Base-by-base conservation (phyloP, 2,888 invertebrate species). In the Lordiphosa fenestrarum region DNA sequence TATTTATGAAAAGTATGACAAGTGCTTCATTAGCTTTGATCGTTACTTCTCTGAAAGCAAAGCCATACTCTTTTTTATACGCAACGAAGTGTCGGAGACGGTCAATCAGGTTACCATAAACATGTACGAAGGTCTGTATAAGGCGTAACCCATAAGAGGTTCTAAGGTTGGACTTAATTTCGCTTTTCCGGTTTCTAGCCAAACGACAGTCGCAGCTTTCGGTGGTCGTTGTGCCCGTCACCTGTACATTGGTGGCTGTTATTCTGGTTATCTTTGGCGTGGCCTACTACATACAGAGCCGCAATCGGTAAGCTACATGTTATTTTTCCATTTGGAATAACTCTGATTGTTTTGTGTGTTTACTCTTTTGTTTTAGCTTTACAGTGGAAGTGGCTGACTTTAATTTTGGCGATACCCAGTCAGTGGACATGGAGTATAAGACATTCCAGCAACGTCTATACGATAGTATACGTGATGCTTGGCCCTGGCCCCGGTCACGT, bases 301-400 rank as follows among this genome's bases (percentile, higher is more conserved):
- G 94, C 73, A 93, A 94, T 51, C 93, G 95, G 94, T 94, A 87
- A 81, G 84, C 30, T 47, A 53, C 12, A 19, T 4, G n/a, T 39
- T 9, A 2, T 13, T 36, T 30, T 19, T n/a, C 40, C 6, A 25
- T 0, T 10, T 30, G 3, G 23, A n/a, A 9, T 12, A 9, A 0
- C 19, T 21, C 4, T 3, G 1, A 3, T 3, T 7, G 1, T 2
- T 3, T 42, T 56, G 61, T 30, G n/a, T 33, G 0, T 5, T 40
- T 19, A 4, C 10, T 10, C 15, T 15, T 15, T 15, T 30, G 12
- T 35, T 35, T 4, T 88, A 94, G 94, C 71, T 94, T 94, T 82
- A 94, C 93, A 2, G 92, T 97, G 42, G 97, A 97, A 91, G 96
- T 96, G 10, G 96, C 97, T 0, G 95, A 97, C 88, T 97, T 97